Base-by-base conservation (phyloP, 2,888 invertebrate genomes). In the Chrysolina haemoptera region DNA sequence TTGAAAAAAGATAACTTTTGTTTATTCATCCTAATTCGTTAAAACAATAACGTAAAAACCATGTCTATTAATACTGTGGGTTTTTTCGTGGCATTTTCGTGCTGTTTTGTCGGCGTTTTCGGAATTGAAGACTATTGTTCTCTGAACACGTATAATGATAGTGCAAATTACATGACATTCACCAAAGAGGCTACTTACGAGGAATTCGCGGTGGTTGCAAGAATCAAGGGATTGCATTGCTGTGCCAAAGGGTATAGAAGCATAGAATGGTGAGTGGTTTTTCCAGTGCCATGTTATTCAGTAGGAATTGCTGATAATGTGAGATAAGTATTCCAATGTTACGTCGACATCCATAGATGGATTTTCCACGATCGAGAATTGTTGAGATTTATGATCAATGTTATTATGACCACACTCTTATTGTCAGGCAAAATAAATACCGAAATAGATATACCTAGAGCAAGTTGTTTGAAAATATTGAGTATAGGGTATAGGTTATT, bases 221-320 rank as follows among this genome's bases (percentile, higher is more conserved):
- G 91, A 76, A 93, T 94, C 89, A 94, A 94, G 86, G 93, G 93
- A 77, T 90, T 94, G 62, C 94, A 94, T 85, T 94, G 94, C 87
- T 94, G 94, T 85, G 92, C 94, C 69, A 92, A 93, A 83, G 94
- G 93, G 77, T 94, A 94, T 85, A 89, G 93, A 76, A 94, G 94
- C 86, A 94, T 94, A 81, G 94, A 94, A 90, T 94, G 94, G 94
- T 94, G 83, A 92, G 93, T 90, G 43, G 12, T 62, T 35, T 40
- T 20, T 43, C n/a, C 41, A 40, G 12, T 10, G 59, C 59, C 10
- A 20, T 12, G 11, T 8, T 35, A 8, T 35, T 35, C 8, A 27
- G 27, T 3, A 8, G 16, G 14, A 48, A n/a, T 14, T 48, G 48
- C 8, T 9, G 48, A 48, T 48, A 1, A 16, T 48, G 16, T 48